These are phyloP conservation scores for Apodemus agrarius DNA, from an alignment of 2,797 vertebrate genomes.

Conservation along the genomic window DNA sequence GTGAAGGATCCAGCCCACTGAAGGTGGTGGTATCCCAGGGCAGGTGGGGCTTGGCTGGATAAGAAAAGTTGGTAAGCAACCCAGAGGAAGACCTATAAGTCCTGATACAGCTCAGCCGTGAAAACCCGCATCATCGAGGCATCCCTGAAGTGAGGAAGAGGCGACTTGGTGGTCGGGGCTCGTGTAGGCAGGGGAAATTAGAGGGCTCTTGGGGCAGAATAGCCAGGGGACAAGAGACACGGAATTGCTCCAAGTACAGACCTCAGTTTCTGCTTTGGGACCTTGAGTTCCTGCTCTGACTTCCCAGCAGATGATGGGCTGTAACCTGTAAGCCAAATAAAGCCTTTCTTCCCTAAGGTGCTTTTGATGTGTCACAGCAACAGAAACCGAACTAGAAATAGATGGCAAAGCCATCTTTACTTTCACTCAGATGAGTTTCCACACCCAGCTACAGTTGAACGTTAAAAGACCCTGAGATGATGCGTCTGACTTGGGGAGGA, in stretches of 20 bases:
- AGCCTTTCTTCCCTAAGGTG: background rate
- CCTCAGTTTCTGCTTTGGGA: background rate
- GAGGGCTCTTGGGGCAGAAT: too few species aligned
- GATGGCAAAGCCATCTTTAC: background rate
- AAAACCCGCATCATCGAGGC: fast-evolving
- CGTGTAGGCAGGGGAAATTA: background rate
- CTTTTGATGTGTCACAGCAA: background rate
- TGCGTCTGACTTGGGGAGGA: background rate
- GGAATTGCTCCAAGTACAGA: background rate
- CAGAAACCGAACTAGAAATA: background rate
- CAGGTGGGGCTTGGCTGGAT: background rate
- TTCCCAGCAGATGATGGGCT: background rate
- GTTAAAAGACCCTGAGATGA: background rate
- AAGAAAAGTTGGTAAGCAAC: background rate
- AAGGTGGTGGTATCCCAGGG: background rate
- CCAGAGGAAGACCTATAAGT: background rate
- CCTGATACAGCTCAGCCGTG: background rate
- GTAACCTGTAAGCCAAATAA: background rate
- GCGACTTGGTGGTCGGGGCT: background rate
- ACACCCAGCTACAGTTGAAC: background rate
- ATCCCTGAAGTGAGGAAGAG: background rate
- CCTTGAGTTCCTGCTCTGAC: background rate
- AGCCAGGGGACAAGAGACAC: fast-evolving
- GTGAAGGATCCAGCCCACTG: background rate
- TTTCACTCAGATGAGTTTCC: background rate